Percentiles rank a stretch among this genome's conserved stretches.
Conservation (phyloP, 2,888 invertebrate genomes). For the Trilocha varians region DNA sequence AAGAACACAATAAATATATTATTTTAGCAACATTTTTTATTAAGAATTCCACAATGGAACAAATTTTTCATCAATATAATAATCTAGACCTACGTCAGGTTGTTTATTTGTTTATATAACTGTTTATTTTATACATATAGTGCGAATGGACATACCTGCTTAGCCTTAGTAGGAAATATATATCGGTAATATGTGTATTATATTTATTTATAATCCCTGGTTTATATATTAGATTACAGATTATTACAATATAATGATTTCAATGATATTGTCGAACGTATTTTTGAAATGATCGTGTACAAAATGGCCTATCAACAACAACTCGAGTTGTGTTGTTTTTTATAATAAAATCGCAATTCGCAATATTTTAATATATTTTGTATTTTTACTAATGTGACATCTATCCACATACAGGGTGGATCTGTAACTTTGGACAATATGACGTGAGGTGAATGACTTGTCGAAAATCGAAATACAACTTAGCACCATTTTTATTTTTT, state of each 20-base stretch:
- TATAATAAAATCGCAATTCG: too few relatives aligned
- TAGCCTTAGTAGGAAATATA: not conserved
- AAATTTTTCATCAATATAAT: constrained; percentile 62
- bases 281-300: too few relatives aligned
- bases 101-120: constrained; percentile 37
- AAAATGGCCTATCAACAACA: too few relatives aligned
- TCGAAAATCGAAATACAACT: too few relatives aligned
- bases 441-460: too few relatives aligned
- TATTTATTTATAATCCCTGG: not conserved
- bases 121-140: constrained; percentile 24
- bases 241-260: not conserved
- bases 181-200: not conserved
- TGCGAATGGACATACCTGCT: constrained; percentile 9
- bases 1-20: constrained; percentile 16
- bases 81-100: constrained; percentile 62
- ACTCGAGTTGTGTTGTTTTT: too few relatives aligned
- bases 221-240: not conserved
- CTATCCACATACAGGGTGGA: too few relatives aligned
- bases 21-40: constrained; percentile 75
- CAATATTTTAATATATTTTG: too few relatives aligned
- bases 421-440: too few relatives aligned
- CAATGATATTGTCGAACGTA: too few relatives aligned
- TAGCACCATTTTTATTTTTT: too few relatives aligned
- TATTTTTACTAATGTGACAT: too few relatives aligned
- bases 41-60: constrained; percentile 73